These are phyloP conservation scores for Scaeva pyrastri DNA, from an alignment of 2,888 invertebrate genomes.

Conservation along the genomic window DNA sequence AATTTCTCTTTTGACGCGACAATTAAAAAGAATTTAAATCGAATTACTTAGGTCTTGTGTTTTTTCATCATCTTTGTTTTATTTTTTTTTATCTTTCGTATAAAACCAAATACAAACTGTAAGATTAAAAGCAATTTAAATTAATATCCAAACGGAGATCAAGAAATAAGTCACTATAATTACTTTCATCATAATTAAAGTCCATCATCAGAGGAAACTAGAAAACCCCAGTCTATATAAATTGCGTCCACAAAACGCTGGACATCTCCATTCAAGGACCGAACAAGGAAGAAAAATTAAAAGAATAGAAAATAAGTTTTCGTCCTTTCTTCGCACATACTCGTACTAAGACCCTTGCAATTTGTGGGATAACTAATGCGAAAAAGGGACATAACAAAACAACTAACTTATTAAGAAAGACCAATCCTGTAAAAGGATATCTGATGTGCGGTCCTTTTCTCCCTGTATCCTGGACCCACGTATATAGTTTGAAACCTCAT, in stretches of 20 bases:
- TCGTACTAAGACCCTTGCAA: background rate
- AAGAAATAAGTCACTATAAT: constrained; percentile 62
- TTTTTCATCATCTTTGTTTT: no score
- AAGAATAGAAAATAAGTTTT: constrained; percentile 14
- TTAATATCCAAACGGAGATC: constrained; percentile 54
- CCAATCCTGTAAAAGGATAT: constrained; percentile 45
- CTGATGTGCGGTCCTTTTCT: constrained; percentile 35
- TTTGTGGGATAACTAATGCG: background rate
- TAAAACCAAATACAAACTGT: background rate
- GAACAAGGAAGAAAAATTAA: constrained; percentile 17
- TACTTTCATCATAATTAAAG: constrained; percentile 65
- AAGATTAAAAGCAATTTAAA: constrained; percentile 38
- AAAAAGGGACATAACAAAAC: constrained; percentile 7
- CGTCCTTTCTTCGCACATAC: constrained; percentile 1
- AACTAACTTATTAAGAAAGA: background rate
- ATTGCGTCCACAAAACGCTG: constrained; percentile 3
- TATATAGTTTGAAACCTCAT: constrained; percentile 58
- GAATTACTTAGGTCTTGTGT: no score
- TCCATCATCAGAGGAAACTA: constrained; percentile 44
- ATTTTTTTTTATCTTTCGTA: no score
- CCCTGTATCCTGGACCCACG: no score
- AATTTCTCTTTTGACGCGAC: no score
- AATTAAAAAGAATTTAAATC: no score
- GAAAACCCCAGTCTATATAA: constrained; percentile 16
- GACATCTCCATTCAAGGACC: background rate